Conservation (phyloP, 1,140 invertebrate species). For the Hyposmocoma kahamanoa region DNA sequence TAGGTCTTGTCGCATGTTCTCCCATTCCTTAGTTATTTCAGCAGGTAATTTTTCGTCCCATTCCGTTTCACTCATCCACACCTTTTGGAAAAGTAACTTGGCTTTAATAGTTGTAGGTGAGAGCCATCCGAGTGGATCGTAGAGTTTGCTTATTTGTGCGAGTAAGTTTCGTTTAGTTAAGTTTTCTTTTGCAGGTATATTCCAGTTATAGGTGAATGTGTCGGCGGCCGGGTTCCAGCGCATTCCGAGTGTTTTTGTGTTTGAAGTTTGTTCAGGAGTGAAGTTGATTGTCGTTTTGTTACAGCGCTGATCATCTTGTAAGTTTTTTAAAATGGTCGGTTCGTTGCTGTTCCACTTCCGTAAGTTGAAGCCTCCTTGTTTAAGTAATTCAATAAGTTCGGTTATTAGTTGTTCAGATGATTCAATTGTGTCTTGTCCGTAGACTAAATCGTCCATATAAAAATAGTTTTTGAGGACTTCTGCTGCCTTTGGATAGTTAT, state of each 20-base stretch:
- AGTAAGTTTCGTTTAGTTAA: slow-evolving; percentile 18
- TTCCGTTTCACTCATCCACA: slow-evolving; percentile 28
- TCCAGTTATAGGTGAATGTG: slow-evolving; percentile 9
- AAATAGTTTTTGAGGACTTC: slow-evolving; percentile 8
- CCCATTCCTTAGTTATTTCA: slow-evolving; percentile 11
- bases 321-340: slow-evolving; percentile 1
- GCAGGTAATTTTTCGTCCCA: slow-evolving; percentile 17
- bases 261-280: slow-evolving; percentile 10
- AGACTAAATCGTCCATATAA: slow-evolving; percentile 8
- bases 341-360: slow-evolving; percentile 27
- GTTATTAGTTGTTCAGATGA: slow-evolving; percentile 18
- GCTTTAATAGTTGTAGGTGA: slow-evolving; percentile 37
- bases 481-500: slow-evolving; percentile 9
- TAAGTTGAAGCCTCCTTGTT: slow-evolving; percentile 20
- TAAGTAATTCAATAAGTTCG: slow-evolving; percentile 25
- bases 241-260: slow-evolving; percentile 16
- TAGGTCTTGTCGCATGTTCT: slow-evolving; percentile 4
- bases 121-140: slow-evolving; percentile 44
- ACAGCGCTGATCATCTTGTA: background rate
- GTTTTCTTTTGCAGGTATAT: background rate
- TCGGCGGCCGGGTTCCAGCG: slow-evolving; percentile 18
- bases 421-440: slow-evolving; percentile 8
- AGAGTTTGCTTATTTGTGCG: slow-evolving; percentile 33
- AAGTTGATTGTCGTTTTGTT: background rate
- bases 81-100: slow-evolving; percentile 55